These are phyloP conservation scores for Notocelia uddmanniana DNA, from an alignment of 2,888 invertebrate genomes.

Conservation along the genomic window DNA sequence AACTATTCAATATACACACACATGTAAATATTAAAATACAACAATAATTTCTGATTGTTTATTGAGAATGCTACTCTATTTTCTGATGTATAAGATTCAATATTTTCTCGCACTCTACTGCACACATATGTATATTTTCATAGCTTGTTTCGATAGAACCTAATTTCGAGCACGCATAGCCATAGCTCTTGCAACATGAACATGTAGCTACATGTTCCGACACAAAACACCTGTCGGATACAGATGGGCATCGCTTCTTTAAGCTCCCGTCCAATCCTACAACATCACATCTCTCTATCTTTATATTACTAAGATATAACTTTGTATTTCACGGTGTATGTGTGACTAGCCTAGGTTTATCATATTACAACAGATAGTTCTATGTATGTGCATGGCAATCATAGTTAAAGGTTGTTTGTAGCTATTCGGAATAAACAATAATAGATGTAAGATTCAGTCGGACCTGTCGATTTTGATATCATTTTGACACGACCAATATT, in stretches of 20 bases:
- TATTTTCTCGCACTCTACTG: conserved; percentile 79
- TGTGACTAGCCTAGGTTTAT: conserved; percentile 80
- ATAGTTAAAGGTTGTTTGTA: conserved; percentile 83
- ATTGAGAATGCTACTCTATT: conserved; percentile 77
- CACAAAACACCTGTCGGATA: conserved; percentile 8
- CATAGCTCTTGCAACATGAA: conserved; percentile 50
- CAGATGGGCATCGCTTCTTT: conserved; percentile 64
- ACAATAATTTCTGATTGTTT: conserved; percentile 80
- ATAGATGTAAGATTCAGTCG: conserved; percentile 71
- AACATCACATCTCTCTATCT: conserved; percentile 61
- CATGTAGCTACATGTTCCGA: conserved; percentile 12
- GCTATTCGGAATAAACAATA: conserved; percentile 80
- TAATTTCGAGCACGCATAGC: conserved; percentile 75
- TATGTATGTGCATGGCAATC: conserved; percentile 81
- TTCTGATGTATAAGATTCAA: conserved; percentile 76
- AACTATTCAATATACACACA: conserved; percentile 77
- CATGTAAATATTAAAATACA: conserved; percentile 76
- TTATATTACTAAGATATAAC: conserved; percentile 67
- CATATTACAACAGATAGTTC: conserved; percentile 70
- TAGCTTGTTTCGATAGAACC: conserved; percentile 75
- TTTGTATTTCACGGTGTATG: conserved; percentile 75
- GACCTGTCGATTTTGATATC: conserved; percentile 61
- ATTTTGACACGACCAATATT: conserved; percentile 68
- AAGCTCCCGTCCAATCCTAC: conserved; percentile 63
- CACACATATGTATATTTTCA: conserved; percentile 79